Conservation (phyloP, 2,797 vertebrate genomes). For the Pantherophis alleghaniensis region DNA sequence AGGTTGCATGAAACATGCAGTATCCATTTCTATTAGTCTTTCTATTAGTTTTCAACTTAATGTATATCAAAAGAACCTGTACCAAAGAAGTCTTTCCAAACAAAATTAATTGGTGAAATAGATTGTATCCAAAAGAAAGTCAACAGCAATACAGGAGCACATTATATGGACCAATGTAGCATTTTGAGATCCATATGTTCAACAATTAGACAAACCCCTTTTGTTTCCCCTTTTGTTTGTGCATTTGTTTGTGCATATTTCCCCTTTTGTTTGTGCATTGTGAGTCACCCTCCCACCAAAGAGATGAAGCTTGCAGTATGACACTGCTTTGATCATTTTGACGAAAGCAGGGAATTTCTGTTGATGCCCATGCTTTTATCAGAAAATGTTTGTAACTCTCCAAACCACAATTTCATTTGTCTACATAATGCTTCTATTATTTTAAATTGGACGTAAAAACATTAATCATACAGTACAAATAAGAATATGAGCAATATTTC, state of each 20-base stretch:
- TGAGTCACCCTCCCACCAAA: background rate
- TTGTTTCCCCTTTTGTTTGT: background rate
- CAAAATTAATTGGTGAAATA: background rate
- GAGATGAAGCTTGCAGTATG: background rate
- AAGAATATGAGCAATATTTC: background rate
- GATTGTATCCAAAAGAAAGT: background rate
- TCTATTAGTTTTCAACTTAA: background rate
- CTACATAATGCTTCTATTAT: slow-evolving; percentile 22
- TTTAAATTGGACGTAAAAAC: slow-evolving; percentile 7
- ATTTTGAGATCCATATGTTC: background rate
- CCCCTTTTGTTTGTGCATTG: background rate
- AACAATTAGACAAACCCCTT: background rate
- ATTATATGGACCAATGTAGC: background rate
- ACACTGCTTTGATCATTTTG: background rate
- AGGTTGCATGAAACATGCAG: background rate
- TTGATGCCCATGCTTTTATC: slow-evolving; percentile 26
- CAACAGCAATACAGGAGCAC: background rate
- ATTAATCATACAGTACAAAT: background rate
- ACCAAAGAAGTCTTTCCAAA: background rate
- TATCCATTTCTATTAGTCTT: background rate
- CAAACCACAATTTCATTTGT: background rate
- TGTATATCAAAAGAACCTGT: background rate
- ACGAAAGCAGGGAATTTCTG: background rate
- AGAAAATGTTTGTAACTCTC: background rate
- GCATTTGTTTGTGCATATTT: background rate